Percentiles rank a stretch among this genome's conserved stretches.
These are phyloP conservation scores for Cephus cinctus DNA, from an alignment of 1,140 invertebrate genomes.

Conservation along the genomic window DNA sequence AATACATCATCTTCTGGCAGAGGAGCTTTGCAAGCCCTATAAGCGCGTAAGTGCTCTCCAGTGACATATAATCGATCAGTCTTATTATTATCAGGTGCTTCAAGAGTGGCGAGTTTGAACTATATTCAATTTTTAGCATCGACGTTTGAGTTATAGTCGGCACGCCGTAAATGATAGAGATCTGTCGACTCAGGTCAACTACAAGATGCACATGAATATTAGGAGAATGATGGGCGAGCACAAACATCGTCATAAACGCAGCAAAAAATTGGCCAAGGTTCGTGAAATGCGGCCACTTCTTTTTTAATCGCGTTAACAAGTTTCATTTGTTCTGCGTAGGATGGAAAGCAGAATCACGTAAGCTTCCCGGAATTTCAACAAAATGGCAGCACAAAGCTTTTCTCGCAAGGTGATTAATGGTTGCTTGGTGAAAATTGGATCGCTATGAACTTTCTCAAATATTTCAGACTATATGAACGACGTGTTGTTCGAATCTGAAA, in stretches of 20 bases:
- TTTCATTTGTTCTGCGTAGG: no score
- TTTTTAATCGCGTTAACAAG: no score
- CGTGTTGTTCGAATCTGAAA: slow-evolving; percentile 71
- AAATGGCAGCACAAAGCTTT: slow-evolving; percentile 80
- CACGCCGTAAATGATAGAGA: slow-evolving; percentile 88
- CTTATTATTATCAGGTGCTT: no score
- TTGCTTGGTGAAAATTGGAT: background rate
- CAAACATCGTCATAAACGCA: slow-evolving; percentile 77
- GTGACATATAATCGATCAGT: no score
- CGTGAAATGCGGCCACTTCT: no score
- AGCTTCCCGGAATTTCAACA: slow-evolving; percentile 80
- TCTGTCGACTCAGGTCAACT: slow-evolving; percentile 81
- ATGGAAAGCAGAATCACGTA: slow-evolving; percentile 81
- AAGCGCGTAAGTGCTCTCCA: slow-evolving; percentile 69
- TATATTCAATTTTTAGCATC: slow-evolving; percentile 67
- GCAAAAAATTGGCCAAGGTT: slow-evolving; percentile 65
- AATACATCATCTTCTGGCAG: slow-evolving; percentile 89
- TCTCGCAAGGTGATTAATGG: slow-evolving; percentile 68
- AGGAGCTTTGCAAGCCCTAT: slow-evolving; percentile 87
- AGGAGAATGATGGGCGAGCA: slow-evolving; percentile 80
- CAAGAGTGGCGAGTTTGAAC: no score
- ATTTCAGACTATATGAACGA: slow-evolving; percentile 77
- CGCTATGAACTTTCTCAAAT: slow-evolving; percentile 5
- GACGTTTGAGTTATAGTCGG: slow-evolving; percentile 84
- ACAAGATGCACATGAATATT: slow-evolving; percentile 89